Percentiles rank a stretch among this genome's conserved stretches.
phyloP scores from a whole-genome alignment of 2,113 vertebrate genomes.

The Chloebia gouldiae region DNA sequence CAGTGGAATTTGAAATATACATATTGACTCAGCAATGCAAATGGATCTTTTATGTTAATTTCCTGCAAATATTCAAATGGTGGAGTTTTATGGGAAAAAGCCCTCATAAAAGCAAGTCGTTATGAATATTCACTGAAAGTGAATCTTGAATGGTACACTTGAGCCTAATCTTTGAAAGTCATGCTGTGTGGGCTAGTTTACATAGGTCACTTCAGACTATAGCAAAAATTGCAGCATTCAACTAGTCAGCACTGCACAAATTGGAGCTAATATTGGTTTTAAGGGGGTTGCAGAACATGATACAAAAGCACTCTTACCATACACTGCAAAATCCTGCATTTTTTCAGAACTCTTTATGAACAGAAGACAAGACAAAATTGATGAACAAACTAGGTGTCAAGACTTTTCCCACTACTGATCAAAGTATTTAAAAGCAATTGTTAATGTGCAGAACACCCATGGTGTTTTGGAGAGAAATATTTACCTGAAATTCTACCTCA shows the following conservation, averaged over 20 bases:
- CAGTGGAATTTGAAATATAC: constrained; percentile 53
- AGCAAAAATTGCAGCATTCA: neutral
- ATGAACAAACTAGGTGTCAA: neutral
- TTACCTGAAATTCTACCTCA: neutral
- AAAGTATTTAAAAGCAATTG: neutral
- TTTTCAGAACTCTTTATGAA: neutral
- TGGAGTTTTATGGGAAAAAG: neutral
- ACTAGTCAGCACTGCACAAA: neutral
- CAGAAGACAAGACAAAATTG: neutral
- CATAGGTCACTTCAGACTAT: neutral
- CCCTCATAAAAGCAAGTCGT: neutral
- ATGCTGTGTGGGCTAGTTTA: neutral
- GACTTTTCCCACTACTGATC: neutral
- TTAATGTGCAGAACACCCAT: neutral
- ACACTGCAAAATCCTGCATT: neutral
- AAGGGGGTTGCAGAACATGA: neutral
- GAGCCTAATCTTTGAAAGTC: constrained; percentile 20
- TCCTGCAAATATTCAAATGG: constrained; percentile 31
- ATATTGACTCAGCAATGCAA: constrained; percentile 33
- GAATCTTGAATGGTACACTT: constrained; percentile 10
- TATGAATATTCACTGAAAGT: constrained; percentile 26
- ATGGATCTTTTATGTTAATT: constrained; percentile 47
- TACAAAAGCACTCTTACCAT: neutral
- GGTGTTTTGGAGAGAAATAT: neutral
- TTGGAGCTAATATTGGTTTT: neutral